Evolutionary conservation across 1,140 invertebrate species (phyloP).

Genomic region (Drosophila takahashii): DNA sequence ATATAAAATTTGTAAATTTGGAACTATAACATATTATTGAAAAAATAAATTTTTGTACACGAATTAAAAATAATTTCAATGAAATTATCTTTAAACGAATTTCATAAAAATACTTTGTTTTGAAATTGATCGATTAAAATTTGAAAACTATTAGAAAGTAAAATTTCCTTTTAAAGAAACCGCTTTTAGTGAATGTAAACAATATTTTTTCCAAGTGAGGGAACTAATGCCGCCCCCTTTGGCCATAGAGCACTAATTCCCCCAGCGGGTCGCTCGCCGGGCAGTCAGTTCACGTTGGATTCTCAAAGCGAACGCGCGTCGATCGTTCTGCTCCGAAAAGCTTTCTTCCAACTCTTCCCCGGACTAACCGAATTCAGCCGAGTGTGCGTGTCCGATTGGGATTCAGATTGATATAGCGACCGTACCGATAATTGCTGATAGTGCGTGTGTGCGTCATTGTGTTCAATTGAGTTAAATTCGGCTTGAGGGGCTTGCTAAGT

Average conservation of each 20-base stretch:
- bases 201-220: constrained; percentile 16
- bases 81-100: too few species aligned
- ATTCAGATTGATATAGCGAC: constrained; percentile 19
- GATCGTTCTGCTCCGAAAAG: constrained; percentile 53
- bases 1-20: too few species aligned
- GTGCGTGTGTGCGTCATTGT: constrained; percentile 34
- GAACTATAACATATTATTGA: too few species aligned
- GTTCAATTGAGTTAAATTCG: constrained; percentile 24
- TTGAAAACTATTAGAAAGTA: too few species aligned
- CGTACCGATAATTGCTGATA: constrained; percentile 27
- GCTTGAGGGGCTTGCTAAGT: not conserved
- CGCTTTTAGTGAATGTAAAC: too few species aligned
- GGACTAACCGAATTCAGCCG: not conserved
- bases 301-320: constrained; percentile 72
- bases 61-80: too few species aligned
- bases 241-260: constrained; percentile 12
- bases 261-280: constrained; percentile 44
- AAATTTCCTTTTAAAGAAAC: too few species aligned
- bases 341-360: constrained; percentile 32
- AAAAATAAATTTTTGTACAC: too few species aligned
- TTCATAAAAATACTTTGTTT: too few species aligned
- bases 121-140: too few species aligned
- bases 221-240: constrained; percentile 23
- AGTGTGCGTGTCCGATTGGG: constrained; percentile 27
- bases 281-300: constrained; percentile 67